phyloP scores from a whole-genome alignment of 92 coral and sea anemone species.

The Palythoa caribaeorum region DNA sequence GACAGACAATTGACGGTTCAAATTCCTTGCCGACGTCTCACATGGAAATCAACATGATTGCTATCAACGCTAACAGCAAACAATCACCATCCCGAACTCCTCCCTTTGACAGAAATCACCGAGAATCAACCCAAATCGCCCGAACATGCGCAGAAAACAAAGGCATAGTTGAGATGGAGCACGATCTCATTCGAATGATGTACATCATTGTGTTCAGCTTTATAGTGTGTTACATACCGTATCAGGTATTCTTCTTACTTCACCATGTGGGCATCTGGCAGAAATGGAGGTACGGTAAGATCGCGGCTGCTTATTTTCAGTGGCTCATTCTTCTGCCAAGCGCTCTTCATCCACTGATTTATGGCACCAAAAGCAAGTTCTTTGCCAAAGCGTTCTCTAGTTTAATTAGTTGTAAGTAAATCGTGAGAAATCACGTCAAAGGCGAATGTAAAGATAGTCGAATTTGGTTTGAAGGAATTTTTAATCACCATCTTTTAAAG shows the following conservation, averaged over 20 bases:
- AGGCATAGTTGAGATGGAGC: constrained; percentile 53
- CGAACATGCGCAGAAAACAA: background rate
- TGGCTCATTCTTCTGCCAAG: constrained; percentile 35
- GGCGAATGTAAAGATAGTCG: background rate
- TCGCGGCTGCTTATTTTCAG: constrained; percentile 4
- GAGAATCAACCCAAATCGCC: background rate
- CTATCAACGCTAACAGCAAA: background rate
- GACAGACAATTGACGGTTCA: background rate
- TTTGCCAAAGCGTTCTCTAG: constrained; percentile 35
- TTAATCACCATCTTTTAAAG: background rate
- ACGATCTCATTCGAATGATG: constrained; percentile 80
- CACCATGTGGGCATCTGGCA: constrained; percentile 32
- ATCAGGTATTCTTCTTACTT: constrained; percentile 64
- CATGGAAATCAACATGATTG: constrained; percentile 1
- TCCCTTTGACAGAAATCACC: background rate
- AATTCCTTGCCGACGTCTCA: background rate
- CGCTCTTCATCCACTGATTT: constrained; percentile 37
- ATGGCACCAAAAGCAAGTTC: constrained; percentile 35
- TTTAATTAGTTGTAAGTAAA: background rate
- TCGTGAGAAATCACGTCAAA: background rate
- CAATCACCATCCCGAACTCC: background rate
- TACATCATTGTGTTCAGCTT: constrained; percentile 77
- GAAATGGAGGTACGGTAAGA: background rate
- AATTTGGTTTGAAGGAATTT: background rate
- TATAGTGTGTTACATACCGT: constrained; percentile 76